These are phyloP conservation scores for Psettodes erumei DNA, from an alignment of 2,113 vertebrate species.

Conservation along the genomic window DNA sequence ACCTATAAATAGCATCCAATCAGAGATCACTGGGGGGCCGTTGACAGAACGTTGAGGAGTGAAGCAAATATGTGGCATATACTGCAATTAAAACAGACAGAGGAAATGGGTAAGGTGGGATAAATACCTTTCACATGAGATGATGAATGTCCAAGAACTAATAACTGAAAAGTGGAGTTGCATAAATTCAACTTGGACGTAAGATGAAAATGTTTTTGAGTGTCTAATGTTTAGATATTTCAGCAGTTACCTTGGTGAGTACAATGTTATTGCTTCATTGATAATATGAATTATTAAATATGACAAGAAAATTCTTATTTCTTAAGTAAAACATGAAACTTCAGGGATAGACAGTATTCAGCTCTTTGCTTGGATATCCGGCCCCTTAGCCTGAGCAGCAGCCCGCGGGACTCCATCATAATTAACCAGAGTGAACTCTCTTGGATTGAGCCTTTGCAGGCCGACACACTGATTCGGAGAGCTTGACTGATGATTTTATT, in stretches of 20 bases:
- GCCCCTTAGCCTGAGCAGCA: slow-evolving; percentile 53
- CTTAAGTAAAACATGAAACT: background rate
- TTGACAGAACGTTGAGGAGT: slow-evolving; percentile 1
- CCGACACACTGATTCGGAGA: slow-evolving; percentile 43
- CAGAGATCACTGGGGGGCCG: background rate
- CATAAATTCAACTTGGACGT: background rate
- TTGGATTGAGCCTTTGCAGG: slow-evolving; percentile 57
- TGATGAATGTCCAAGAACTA: background rate
- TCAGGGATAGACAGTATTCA: background rate
- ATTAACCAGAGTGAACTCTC: slow-evolving; percentile 66
- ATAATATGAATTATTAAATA: background rate
- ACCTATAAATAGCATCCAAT: slow-evolving; percentile 5
- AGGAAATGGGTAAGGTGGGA: slow-evolving; percentile 3
- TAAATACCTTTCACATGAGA: background rate
- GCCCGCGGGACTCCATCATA: slow-evolving; percentile 59
- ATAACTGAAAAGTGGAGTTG: background rate
- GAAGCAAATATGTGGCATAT: background rate
- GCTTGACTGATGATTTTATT: slow-evolving; percentile 68
- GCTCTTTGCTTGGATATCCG: slow-evolving; percentile 43
- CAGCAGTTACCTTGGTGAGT: background rate
- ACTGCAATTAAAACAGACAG: slow-evolving; percentile 8
- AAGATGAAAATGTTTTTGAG: background rate
- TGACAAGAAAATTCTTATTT: too few relatives aligned
- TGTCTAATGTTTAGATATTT: background rate
- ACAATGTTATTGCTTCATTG: background rate